These are phyloP conservation scores for Macaria liturata DNA, from an alignment of 2,888 invertebrate genomes.

Conservation along the genomic window DNA sequence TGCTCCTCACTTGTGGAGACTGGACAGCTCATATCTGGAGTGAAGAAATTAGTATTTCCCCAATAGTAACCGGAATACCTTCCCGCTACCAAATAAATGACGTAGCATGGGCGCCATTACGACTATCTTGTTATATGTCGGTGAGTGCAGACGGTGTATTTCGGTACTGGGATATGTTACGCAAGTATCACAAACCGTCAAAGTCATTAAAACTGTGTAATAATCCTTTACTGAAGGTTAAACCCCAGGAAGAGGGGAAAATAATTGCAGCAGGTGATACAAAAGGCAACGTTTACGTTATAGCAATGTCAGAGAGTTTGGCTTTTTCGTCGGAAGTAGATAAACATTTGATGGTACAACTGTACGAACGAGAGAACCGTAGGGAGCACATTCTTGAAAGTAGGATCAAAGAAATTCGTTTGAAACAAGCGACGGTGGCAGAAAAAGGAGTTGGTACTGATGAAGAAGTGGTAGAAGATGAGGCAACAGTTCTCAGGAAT, in stretches of 20 bases:
- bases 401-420: conserved; percentile 89
- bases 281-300: conserved; percentile 85
- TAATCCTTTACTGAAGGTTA: conserved; percentile 82
- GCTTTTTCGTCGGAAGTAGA: conserved; percentile 86
- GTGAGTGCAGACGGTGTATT: conserved; percentile 84
- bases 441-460: conserved; percentile 36
- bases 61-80: conserved; percentile 52
- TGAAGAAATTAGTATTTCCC: conserved; percentile 82
- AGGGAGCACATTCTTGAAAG: conserved; percentile 94
- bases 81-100: conserved; percentile 51
- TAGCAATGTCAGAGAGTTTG: conserved; percentile 86
- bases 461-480: conserved; percentile 34
- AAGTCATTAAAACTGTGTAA: conserved; percentile 83
- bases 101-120: conserved; percentile 55
- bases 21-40: conserved; percentile 86
- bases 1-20: conserved; percentile 87
- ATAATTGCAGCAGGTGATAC: conserved; percentile 85
- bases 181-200: conserved; percentile 87
- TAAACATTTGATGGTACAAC: conserved; percentile 86
- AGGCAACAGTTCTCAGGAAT: conserved; percentile 38
- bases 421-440: conserved; percentile 78
- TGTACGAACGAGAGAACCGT: conserved; percentile 92
- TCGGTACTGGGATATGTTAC: conserved; percentile 91
- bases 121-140: conserved; percentile 65
- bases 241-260: conserved; percentile 84